Evolutionary conservation across 2,888 invertebrate genomes (phyloP).

Genomic region (Pseudococcus jackbeardsleyi): DNA sequence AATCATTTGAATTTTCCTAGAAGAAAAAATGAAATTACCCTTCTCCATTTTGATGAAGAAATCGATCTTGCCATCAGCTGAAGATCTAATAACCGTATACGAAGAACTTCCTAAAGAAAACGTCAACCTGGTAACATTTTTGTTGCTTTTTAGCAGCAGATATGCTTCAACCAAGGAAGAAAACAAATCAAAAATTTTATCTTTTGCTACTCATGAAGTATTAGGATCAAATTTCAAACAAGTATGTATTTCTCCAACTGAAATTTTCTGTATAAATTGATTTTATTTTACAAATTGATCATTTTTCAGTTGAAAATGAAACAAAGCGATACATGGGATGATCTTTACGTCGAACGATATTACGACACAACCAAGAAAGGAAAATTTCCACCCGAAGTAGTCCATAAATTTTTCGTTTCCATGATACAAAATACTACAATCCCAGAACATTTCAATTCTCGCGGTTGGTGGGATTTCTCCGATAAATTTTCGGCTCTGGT

Average conservation of each 20-base stretch:
- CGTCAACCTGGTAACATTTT: slow-evolving; percentile 43
- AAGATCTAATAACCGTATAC: slow-evolving; percentile 35
- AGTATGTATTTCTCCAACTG: slow-evolving; percentile 22
- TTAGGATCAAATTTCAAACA: slow-evolving; percentile 42
- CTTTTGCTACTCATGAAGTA: slow-evolving; percentile 27
- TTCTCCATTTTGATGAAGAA: background rate
- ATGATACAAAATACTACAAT: background rate
- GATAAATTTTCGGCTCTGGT: slow-evolving; percentile 41
- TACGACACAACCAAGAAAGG: slow-evolving; percentile 19
- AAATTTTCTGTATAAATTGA: background rate
- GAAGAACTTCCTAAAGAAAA: slow-evolving; percentile 38
- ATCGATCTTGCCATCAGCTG: slow-evolving; percentile 20
- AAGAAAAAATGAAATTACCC: slow-evolving; percentile 9
- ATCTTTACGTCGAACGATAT: background rate
- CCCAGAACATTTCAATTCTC: background rate
- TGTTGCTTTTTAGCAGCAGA: slow-evolving; percentile 33
- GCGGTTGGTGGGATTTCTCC: slow-evolving; percentile 58
- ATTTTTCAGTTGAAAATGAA: slow-evolving; percentile 52
- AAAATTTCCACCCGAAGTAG: slow-evolving; percentile 50
- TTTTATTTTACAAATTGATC: background rate
- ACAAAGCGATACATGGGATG: slow-evolving; percentile 2
- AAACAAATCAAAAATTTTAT: slow-evolving; percentile 44
- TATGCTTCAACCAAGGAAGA: background rate
- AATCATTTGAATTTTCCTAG: background rate
- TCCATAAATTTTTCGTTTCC: slow-evolving; percentile 41